A percentile compares a stretch with the other conserved stretches of the same genome.
These are phyloP conservation scores for Lamellibrachia columna DNA, from an alignment of 2,888 invertebrate species.

Conservation along the genomic window DNA sequence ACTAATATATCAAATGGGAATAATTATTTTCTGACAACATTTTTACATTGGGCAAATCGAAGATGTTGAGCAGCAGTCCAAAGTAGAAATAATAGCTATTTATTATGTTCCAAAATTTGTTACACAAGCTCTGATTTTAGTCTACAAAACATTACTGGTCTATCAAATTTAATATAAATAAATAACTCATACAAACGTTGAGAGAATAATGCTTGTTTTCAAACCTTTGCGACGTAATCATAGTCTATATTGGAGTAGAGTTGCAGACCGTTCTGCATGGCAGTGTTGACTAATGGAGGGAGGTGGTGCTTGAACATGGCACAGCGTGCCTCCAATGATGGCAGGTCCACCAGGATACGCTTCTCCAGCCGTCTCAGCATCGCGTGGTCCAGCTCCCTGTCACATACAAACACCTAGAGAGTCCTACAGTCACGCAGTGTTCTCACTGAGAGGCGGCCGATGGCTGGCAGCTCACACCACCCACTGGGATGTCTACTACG, in stretches of 20 bases:
- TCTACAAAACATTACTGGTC: too few relatives aligned
- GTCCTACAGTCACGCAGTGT: background rate
- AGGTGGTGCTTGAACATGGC: constrained; percentile 74
- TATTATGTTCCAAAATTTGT: background rate
- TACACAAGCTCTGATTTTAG: too few relatives aligned
- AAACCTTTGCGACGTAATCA: constrained; percentile 64
- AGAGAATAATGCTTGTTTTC: constrained; percentile 13
- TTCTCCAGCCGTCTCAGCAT: constrained; percentile 89
- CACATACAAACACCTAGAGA: background rate
- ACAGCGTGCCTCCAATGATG: constrained; percentile 74
- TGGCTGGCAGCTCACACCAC: too few relatives aligned
- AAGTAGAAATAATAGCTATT: background rate
- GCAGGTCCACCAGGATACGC: constrained; percentile 82
- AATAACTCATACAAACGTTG: background rate
- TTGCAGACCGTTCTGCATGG: constrained; percentile 65
- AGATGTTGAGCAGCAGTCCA: background rate
- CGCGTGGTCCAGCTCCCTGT: constrained; percentile 87
- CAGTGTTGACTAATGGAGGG: constrained; percentile 60
- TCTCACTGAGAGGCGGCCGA: too few relatives aligned
- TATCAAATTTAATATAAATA: background rate
- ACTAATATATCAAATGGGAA: background rate
- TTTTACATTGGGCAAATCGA: background rate
- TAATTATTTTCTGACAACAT: background rate
- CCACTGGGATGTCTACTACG: too few relatives aligned
- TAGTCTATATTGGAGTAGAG: constrained; percentile 68